A percentile compares a stretch with the other conserved stretches of the same genome.
phyloP scores from a whole-genome alignment of 2,797 vertebrate genomes.

The Pantherophis alleghaniensis region DNA sequence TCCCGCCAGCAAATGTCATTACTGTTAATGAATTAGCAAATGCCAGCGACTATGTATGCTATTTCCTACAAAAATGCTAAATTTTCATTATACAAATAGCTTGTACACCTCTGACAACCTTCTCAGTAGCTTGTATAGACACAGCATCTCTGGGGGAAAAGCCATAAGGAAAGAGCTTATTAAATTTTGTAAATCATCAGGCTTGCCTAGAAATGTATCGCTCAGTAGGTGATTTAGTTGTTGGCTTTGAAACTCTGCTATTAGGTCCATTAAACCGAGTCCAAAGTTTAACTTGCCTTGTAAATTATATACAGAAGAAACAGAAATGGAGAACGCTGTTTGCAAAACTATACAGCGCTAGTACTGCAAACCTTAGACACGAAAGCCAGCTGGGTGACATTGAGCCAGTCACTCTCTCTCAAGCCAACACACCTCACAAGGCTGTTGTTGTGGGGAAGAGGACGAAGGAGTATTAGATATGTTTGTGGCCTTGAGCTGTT shows the following conservation, averaged over 20 bases:
- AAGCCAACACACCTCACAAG: no score
- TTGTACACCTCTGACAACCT: conserved; percentile 55
- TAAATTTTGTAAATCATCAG: conserved; percentile 69
- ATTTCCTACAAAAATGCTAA: conserved; percentile 32
- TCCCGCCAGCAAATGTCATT: conserved; percentile 48
- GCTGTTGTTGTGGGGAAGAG: not conserved
- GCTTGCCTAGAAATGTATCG: conserved; percentile 56
- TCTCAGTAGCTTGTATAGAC: conserved; percentile 52
- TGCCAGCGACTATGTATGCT: conserved; percentile 35
- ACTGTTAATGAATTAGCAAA: conserved; percentile 61
- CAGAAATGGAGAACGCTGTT: conserved; percentile 29
- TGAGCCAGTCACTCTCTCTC: no score
- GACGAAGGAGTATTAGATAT: not conserved
- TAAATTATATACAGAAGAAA: conserved; percentile 65
- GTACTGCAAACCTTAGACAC: not conserved
- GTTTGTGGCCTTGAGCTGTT: not conserved
- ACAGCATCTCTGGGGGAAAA: conserved; percentile 42
- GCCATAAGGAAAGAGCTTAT: conserved; percentile 52
- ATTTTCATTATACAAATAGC: conserved; percentile 51
- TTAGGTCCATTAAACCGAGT: conserved; percentile 65
- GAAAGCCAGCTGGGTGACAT: no score
- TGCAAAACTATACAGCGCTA: conserved; percentile 1
- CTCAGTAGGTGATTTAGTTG: conserved; percentile 58
- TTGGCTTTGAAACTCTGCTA: conserved; percentile 65
- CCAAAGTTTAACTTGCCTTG: conserved; percentile 58